Evolutionary conservation across 1,140 invertebrate genomes (phyloP), one percentile per base, ranked within the genome.

Genomic region (Heliconius hermathena): DNA sequence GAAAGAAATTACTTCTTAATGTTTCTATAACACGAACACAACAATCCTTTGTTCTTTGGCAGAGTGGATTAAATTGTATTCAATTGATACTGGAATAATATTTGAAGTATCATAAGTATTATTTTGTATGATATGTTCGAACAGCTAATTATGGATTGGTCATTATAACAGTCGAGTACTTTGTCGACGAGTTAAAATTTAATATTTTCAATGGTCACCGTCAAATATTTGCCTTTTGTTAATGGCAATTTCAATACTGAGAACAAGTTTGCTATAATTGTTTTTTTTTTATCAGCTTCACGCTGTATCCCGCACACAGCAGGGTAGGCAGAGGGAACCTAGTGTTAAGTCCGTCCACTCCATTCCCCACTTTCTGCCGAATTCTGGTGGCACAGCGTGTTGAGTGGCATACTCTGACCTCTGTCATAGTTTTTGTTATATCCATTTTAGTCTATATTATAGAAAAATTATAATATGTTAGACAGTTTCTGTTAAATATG

Each of bases 81-180:
- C 54, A 74, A 72, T 73, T 1, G 26, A 77, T 33, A n/a, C 74
- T 26, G 22, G 2, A 36, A 60, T 74, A 18, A 54, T 74, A 60
- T 33, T 75, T 60, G 9, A 74, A 22, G 36, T 60, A 38, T 49
- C 38, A 75, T 54, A 36, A 36, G 4, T 36, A 75, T 36, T 75
- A 74, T 74, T 57, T 75, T 57, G 54, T 57, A 57, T 57, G 54
- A 57, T 57, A 57, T 57, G 1, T 57, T 9, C 54, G 54, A 22
- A 20, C 26, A 75, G 52, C 38, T 60, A 60, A 75, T 75, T 75
- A 75, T 75, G 54, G 11, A 75, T 75, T 60, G n/a, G 74, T 36
- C 29, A 60, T 60, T 60, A 75, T 6, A 60, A 18, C 29, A n/a
- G 22, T 75, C 54, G 57, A 75, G 54, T 75, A 60, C 29, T 54